Evolutionary conservation across 2,797 vertebrate genomes (phyloP), one percentile per base, ranked within the genome.

Genomic region (Tamandua tetradactyla): DNA sequence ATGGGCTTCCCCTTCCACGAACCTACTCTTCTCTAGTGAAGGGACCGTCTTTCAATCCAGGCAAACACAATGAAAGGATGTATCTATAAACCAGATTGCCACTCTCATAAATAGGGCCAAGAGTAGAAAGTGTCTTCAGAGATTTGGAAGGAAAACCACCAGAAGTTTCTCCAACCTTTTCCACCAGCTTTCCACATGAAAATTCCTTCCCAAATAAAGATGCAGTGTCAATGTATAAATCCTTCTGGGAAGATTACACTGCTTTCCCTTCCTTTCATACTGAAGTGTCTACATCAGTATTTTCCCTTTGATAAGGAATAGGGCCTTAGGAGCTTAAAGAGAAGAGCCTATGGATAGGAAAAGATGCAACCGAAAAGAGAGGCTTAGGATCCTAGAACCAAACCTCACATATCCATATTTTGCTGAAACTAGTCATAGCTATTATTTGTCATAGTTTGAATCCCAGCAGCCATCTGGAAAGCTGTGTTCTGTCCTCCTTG

Each of bases 21-120:
- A 62, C 37, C 10, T 30, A 30, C 32, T 62, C 23, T 86, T 94
- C 35, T 94, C 87, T 87, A 68, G 64, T 72, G 68, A 93, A 83
- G 72, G 52, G 44, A 84, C 55, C 2, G 18, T 59, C 61, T 92
- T 94, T 95, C 35, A 76, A 11, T 10, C 61, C 52, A 59, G 32
- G 52, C 71, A 89, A 93, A 86, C 40, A 87, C 66, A 57, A 47
- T n/a, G 22, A 75, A 52, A 93, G 83, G 42, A 32, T 89, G 61
- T 42, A 47, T 92, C 74, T 78, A 23, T 49, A 72, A 91, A 25
- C 17, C 27, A 47, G 27, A 35, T 52, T 55, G 52, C 25, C 0
- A 11, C 9, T 3, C 0, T 57, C 23, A 52, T 25, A 76, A 55
- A 35, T 61, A 27, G 40, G 44, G 55, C 40, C 35, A 47, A 69